phyloP scores from a whole-genome alignment of 2,113 vertebrate genomes.

The Phoenicopterus ruber region DNA sequence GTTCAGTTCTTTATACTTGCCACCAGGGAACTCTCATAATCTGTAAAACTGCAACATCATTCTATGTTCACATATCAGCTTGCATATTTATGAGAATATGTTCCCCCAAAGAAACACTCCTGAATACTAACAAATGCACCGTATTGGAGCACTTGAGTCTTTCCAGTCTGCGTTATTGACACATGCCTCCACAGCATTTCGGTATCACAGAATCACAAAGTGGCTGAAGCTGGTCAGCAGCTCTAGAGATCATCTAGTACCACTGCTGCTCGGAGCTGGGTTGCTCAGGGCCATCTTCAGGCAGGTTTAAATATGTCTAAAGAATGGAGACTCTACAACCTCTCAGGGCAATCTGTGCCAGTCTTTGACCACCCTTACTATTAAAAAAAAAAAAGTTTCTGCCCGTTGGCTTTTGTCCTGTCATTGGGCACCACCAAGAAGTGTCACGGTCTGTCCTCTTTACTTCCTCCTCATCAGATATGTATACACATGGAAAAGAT shows the following conservation, averaged over 20 bases:
- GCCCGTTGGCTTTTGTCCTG: neutral
- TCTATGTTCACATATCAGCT: neutral
- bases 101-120: neutral
- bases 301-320: neutral
- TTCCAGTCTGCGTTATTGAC: neutral
- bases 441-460: neutral
- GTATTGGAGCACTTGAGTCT: neutral
- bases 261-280: neutral
- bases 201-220: neutral
- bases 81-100: neutral
- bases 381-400: neutral
- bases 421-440: neutral
- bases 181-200: accelerated
- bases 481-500: neutral
- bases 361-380: neutral
- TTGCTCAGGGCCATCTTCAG: neutral
- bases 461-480: neutral
- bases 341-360: neutral
- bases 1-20: neutral
- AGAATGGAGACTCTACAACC: neutral
- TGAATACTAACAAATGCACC: neutral
- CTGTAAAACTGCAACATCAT: neutral
- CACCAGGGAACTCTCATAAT: neutral
- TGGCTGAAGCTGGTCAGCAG: neutral
- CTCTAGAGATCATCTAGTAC: neutral